Evolutionary conservation across 2,113 vertebrate genomes (phyloP).

Genomic region (Eonycteris spelaea): DNA sequence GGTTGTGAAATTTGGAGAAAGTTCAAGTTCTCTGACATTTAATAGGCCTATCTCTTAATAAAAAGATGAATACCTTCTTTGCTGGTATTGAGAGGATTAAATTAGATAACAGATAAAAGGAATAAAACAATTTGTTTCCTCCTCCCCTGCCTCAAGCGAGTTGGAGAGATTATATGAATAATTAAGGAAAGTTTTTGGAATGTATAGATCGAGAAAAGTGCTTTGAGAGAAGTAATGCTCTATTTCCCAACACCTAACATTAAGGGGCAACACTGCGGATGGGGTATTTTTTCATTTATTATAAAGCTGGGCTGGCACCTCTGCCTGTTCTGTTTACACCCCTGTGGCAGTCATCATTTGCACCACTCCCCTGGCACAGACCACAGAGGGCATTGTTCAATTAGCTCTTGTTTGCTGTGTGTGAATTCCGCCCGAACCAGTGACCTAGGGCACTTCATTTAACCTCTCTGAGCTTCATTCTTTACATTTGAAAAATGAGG

Average conservation of each 20-base stretch:
- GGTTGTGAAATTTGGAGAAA: not conserved
- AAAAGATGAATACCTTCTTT: not conserved
- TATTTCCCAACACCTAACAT: not conserved
- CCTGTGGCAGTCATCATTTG: constrained; percentile 43
- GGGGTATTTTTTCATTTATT: constrained; percentile 13
- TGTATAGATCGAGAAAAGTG: not conserved
- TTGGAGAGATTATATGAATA: not conserved
- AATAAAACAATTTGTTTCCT: not conserved
- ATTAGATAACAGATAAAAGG: not conserved
- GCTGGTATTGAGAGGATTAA: not conserved
- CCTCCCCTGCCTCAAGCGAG: not conserved
- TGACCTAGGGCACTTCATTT: constrained; percentile 26
- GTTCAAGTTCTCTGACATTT: not conserved
- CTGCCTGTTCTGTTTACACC: constrained; percentile 49
- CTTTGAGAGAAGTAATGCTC: not conserved
- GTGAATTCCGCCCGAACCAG: constrained; percentile 20
- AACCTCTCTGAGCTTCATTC: constrained; percentile 12
- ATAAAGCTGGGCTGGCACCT: constrained; percentile 7
- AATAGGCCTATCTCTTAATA: not conserved
- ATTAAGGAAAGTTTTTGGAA: constrained; percentile 33
- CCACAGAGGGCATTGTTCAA: constrained; percentile 51
- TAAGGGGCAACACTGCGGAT: not conserved
- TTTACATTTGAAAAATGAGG: constrained; percentile 34
- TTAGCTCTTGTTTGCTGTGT: constrained; percentile 42
- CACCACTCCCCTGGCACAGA: constrained; percentile 39